Evolutionary conservation across 2,113 vertebrate genomes (phyloP).

Genomic region (Taurulus bubalis): DNA sequence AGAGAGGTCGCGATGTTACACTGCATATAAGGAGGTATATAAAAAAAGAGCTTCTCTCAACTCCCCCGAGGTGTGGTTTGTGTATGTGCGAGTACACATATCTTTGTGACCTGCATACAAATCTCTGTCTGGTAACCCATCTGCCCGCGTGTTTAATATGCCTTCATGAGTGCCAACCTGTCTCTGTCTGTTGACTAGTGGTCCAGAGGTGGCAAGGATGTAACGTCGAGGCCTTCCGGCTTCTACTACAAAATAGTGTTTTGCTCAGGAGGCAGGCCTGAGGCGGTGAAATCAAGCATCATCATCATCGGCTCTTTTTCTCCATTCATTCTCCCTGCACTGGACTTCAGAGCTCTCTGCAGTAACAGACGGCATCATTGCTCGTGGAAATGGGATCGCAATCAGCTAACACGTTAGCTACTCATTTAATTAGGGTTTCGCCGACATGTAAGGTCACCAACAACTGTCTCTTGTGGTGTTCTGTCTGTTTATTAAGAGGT

Average conservation of each 20-base stretch:
- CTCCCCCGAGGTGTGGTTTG: constrained; percentile 46
- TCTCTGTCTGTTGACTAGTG: constrained; percentile 43
- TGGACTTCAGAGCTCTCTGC: constrained; percentile 54
- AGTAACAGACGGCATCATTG: constrained; percentile 18
- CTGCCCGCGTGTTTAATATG: constrained; percentile 53
- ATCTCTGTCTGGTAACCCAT: constrained; percentile 50
- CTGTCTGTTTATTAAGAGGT: constrained; percentile 16
- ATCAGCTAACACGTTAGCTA: constrained; percentile 17
- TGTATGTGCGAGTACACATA: constrained; percentile 24
- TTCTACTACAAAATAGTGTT: constrained; percentile 42
- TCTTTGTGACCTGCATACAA: constrained; percentile 51
- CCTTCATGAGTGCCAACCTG: constrained; percentile 11
- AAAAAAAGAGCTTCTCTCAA: constrained; percentile 46
- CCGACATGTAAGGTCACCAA: background rate
- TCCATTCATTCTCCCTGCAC: constrained; percentile 33
- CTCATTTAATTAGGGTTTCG: constrained; percentile 37
- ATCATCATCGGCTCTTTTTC: constrained; percentile 54
- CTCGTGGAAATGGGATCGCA: constrained; percentile 33
- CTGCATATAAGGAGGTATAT: constrained; percentile 54
- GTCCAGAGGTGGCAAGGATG: constrained; percentile 26
- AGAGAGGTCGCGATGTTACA: constrained; percentile 37
- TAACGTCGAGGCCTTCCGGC: constrained; percentile 39
- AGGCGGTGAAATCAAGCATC: constrained; percentile 57
- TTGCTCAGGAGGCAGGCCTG: constrained; percentile 55
- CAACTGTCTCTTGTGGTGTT: background rate